phyloP scores from a whole-genome alignment of 2,797 vertebrate genomes.

The Hemitrygon akajei region DNA sequence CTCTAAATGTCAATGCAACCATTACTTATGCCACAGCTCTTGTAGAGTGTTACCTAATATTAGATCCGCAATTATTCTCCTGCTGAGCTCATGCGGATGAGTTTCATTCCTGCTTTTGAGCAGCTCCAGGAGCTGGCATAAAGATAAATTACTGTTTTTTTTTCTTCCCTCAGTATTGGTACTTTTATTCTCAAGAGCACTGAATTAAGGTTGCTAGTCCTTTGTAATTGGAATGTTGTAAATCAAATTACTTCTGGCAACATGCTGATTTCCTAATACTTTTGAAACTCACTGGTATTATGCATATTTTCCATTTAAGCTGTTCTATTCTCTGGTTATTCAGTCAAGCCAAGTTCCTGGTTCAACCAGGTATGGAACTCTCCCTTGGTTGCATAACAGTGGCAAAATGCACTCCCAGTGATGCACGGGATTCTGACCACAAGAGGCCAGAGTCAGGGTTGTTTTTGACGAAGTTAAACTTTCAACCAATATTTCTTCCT shows the following conservation, averaged over 20 bases:
- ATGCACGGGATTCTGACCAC: too few relatives aligned
- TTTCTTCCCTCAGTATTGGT: neutral
- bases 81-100: slow-evolving; percentile 26
- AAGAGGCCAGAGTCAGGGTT: too few relatives aligned
- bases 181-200: slow-evolving; percentile 4
- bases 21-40: slow-evolving; percentile 32
- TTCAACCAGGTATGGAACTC: neutral
- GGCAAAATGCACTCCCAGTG: too few relatives aligned
- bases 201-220: neutral
- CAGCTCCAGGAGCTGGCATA: slow-evolving; percentile 21
- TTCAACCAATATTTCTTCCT: too few relatives aligned
- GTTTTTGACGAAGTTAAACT: too few relatives aligned
- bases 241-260: neutral
- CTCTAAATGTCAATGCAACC: slow-evolving; percentile 27
- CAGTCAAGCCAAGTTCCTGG: neutral
- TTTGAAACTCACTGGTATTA: neutral
- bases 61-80: slow-evolving; percentile 36
- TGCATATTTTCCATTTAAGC: neutral
- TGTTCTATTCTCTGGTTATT: neutral
- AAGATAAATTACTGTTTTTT: slow-evolving; percentile 1
- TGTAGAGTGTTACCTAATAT: slow-evolving; percentile 30
- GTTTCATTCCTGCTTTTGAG: slow-evolving; percentile 25
- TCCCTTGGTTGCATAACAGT: too few relatives aligned
- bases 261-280: neutral
- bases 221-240: neutral